phyloP scores from a whole-genome alignment of 2,888 invertebrate species.

The Meandrusa payeni region DNA sequence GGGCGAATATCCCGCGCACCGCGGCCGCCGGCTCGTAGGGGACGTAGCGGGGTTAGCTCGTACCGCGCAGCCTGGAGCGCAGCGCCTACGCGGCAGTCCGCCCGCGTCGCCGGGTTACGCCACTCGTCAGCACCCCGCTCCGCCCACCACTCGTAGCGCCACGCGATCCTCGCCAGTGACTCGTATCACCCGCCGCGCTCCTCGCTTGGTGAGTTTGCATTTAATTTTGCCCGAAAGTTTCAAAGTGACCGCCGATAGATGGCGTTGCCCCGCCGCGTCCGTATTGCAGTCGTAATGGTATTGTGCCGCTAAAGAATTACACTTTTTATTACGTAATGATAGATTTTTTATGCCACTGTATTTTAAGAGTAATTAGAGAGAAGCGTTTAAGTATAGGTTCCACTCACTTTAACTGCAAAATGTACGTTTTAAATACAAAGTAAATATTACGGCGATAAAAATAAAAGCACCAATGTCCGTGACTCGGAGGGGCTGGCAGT shows the following conservation, averaged over 20 bases:
- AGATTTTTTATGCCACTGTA: too few relatives aligned
- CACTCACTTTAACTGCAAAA: too few relatives aligned
- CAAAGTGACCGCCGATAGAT: conserved; percentile 4
- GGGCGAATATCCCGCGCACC: too few relatives aligned
- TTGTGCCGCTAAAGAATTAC: neutral
- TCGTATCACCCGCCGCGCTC: neutral
- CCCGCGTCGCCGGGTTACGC: conserved; percentile 13
- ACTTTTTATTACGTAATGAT: conserved; percentile 18
- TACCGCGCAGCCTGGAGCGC: conserved; percentile 16
- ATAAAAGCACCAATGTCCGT: too few relatives aligned
- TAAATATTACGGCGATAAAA: too few relatives aligned
- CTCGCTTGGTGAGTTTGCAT: conserved; percentile 12
- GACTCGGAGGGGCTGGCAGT: too few relatives aligned
- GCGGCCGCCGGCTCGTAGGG: too few relatives aligned
- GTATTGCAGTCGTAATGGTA: conserved; percentile 17
- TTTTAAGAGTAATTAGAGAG: too few relatives aligned
- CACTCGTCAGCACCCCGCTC: conserved; percentile 9
- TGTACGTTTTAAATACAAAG: too few relatives aligned
- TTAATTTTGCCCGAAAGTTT: conserved; percentile 9
- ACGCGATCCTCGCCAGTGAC: conserved; percentile 1
- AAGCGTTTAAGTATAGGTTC: too few relatives aligned
- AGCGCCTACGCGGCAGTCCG: conserved; percentile 16
- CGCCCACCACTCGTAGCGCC: conserved; percentile 2
- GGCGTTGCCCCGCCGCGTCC: conserved; percentile 15
- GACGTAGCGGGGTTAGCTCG: conserved; percentile 7